Base-by-base conservation (phyloP, 2,113 vertebrate genomes). In the Uria aalge region DNA sequence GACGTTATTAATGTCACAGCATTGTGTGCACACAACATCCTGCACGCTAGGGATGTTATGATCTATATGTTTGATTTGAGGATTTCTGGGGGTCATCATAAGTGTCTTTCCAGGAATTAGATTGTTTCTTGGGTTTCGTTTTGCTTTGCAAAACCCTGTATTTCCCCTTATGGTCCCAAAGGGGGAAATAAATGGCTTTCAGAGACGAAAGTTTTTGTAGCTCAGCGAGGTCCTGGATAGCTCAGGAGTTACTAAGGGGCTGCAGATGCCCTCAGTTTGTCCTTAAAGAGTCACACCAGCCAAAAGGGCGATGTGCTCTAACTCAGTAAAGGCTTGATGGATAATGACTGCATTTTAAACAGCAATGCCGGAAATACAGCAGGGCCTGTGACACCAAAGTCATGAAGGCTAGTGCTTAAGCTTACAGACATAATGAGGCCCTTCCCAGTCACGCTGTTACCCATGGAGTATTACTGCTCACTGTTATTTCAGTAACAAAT, bases 201-300 rank as follows among this genome's bases (percentile, higher is more conserved):
- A 50, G 20, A 43, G 15, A 60, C 6, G 3, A 59, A 60, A 15
- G 40, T 12, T 76, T 48, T 15, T 48, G 75, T 15, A 81, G 63
- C 29, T 29, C 53, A 32, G 6, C 0, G 1, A 66, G 32, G 75
- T 50, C 69, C 32, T 1, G 0, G 18, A 10, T 67, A 36, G 7
- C 43, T 56, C 47, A 29, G 36, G 75, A 82, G 32, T 30, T 50
- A 30, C 36, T 27, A 45, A 62, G 17, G 63, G 47, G 18, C 32
- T 24, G 19, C 34, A 67, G 34, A 29, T 80, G 19, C n/a, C 38
- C 38, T 27, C 8, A 10, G 13, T 59, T 62, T 57, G 59, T 52
- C 47, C 76, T 72, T 59, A 27, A n/a, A 60, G 74, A 67, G 24
- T 72, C 24, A 34, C 0, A 1, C 34, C 21, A 57, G 41, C 21